A percentile compares a stretch with the other conserved stretches of the same genome.
Conservation (phyloP, 2,797 vertebrate species). For the Orestias chungarensis region DNA sequence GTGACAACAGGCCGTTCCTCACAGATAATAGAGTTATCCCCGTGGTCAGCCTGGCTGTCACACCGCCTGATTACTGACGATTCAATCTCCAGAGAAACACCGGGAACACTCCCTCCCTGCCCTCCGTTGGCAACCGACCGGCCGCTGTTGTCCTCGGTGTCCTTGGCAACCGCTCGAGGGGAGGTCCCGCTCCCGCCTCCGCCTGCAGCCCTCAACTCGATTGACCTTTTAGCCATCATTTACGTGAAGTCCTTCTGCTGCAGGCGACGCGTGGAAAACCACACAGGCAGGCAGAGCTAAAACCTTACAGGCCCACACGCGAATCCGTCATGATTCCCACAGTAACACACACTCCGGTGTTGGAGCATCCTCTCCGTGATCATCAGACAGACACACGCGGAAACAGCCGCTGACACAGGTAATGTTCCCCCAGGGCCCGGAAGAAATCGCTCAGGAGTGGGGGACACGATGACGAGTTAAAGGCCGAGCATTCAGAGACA, state of each 20-base stretch:
- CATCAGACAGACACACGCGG: too few relatives aligned
- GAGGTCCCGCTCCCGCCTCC: constrained; percentile 1
- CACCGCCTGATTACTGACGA: constrained; percentile 61
- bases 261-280: neutral
- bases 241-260: constrained; percentile 51
- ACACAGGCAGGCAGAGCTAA: neutral
- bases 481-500: constrained; percentile 13
- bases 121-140: constrained; percentile 21
- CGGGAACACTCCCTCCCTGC: constrained; percentile 40
- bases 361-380: constrained; percentile 5
- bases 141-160: constrained; percentile 50
- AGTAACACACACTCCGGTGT: neutral
- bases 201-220: constrained; percentile 37
- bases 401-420: neutral
- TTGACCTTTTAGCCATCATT: constrained; percentile 52
- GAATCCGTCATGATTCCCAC: neutral
- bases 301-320: too few relatives aligned
- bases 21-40: constrained; percentile 48
- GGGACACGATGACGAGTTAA: too few relatives aligned
- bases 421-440: constrained; percentile 4
- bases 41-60: constrained; percentile 51
- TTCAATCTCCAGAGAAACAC: constrained; percentile 51
- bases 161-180: constrained; percentile 63
- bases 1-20: constrained; percentile 47
- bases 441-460: constrained; percentile 12